Evolutionary conservation across 2,888 invertebrate genomes (phyloP), one percentile per base, ranked within the genome.

Genomic region (Stratiomys singularior): DNA sequence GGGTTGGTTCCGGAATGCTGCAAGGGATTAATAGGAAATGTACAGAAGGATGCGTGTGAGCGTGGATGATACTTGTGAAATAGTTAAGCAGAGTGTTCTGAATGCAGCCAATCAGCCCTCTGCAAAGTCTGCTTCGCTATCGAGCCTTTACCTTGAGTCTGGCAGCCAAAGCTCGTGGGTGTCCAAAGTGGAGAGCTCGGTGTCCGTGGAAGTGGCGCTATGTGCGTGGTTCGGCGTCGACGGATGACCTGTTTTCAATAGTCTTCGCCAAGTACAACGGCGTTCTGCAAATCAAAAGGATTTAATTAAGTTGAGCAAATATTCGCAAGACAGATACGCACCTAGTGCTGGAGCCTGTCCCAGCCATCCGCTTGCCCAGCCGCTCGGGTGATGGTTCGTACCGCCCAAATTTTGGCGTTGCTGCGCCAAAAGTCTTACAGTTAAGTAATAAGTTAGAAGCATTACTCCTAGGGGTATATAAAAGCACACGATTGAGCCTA

Each of bases 391-490:
- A 78, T 83, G 82, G 71, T 83, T 82, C 28, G 83, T 83, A 28
- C 86, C 86, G 25, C 91, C 91, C 79, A 92, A 85, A 81, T 93
- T 94, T 85, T 94, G 93, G 82, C 92, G 90, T 87, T 97, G 96
- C 79, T 93, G 89, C 52, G 96, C 96, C 83, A 98, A 88, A 30
- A 98, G 89, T 78, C 94, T 91, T 21, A 98, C 95, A 0, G 98
- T 99, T 82, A 97, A 89, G 4, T 95, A 94, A 85, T 98, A 98
- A n/a, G 97, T 97, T 79, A 96, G 89, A 84, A 97, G 90, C 98
- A 98, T 98, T 81, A 99, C 97, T 60, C 93, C 91, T 81, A 98
- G 89, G 0, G 98, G 98, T 80, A 98, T 96, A 89, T 98, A 97
- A 89, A 98, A 98, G 82, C 97, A 96, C 82, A 97, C 93, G 83